A percentile compares a stretch with the other conserved stretches of the same genome.
These are phyloP conservation scores for Hofmannophila pseudospretella DNA, from an alignment of 2,888 invertebrate species.

Conservation along the genomic window DNA sequence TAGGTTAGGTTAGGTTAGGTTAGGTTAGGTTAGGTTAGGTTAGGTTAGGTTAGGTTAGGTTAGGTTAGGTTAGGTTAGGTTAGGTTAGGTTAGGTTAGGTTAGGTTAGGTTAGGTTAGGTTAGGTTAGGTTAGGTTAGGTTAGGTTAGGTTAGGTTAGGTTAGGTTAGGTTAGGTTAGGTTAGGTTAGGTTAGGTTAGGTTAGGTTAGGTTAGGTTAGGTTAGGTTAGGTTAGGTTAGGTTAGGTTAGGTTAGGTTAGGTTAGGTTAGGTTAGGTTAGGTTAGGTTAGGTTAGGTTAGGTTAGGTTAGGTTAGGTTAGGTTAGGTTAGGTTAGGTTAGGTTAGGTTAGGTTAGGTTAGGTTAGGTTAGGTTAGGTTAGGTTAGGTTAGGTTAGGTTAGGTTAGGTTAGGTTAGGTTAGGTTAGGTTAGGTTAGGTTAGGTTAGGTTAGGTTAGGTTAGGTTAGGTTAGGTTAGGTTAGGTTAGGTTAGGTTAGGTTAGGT, in stretches of 20 bases:
- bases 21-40: too few species aligned
- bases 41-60: too few species aligned
- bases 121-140: too few species aligned
- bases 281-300: slow-evolving; percentile 14
- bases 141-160: too few species aligned
- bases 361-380: slow-evolving; percentile 18
- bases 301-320: slow-evolving; percentile 11
- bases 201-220: too few species aligned
- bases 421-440: slow-evolving; percentile 21
- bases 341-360: slow-evolving; percentile 17
- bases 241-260: slow-evolving; percentile 5
- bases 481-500: slow-evolving; percentile 11
- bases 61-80: too few species aligned
- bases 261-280: slow-evolving; percentile 6
- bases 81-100: too few species aligned
- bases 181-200: too few species aligned
- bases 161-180: too few species aligned
- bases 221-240: slow-evolving; percentile 1
- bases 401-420: slow-evolving; percentile 26
- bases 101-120: too few species aligned
- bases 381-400: slow-evolving; percentile 24
- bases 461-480: slow-evolving; percentile 23
- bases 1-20: slow-evolving; percentile 18
- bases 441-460: slow-evolving; percentile 21
- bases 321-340: slow-evolving; percentile 16